phyloP scores from a whole-genome alignment of 2,888 invertebrate species.

The Tridacna crocea region DNA sequence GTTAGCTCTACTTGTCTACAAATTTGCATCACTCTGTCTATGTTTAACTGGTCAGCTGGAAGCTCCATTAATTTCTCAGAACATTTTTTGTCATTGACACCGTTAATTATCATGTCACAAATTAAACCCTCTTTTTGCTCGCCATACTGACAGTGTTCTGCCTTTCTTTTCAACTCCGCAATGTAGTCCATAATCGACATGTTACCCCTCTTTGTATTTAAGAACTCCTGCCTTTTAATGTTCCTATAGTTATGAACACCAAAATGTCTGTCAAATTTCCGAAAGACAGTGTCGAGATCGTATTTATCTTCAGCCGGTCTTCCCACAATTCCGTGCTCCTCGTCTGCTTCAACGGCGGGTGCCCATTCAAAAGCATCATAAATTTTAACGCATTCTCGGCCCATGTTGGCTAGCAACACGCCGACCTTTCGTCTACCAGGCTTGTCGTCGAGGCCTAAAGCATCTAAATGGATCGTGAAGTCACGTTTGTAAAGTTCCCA shows the following conservation, averaged over 20 bases:
- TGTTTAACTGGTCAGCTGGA: slow-evolving; percentile 28
- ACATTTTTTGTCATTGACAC: slow-evolving; percentile 43
- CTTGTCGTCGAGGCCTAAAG: slow-evolving; percentile 40
- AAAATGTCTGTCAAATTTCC: slow-evolving; percentile 54
- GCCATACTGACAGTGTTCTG: slow-evolving; percentile 57
- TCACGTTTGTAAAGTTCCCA: slow-evolving; percentile 52
- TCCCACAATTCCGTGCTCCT: slow-evolving; percentile 20
- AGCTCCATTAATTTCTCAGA: slow-evolving; percentile 54
- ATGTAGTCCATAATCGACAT: slow-evolving; percentile 48
- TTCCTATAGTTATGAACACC: slow-evolving; percentile 56
- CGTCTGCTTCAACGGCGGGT: slow-evolving; percentile 30
- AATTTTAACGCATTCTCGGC: slow-evolving; percentile 44
- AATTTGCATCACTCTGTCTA: slow-evolving; percentile 37
- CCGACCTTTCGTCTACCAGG: slow-evolving; percentile 49
- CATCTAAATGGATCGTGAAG: slow-evolving; percentile 52
- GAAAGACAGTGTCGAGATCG: slow-evolving; percentile 44
- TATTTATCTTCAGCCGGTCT: slow-evolving; percentile 35
- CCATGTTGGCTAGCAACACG: slow-evolving; percentile 49
- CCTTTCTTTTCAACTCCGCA: slow-evolving; percentile 44
- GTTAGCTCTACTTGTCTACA: slow-evolving; percentile 49
- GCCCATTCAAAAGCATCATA: slow-evolving; percentile 52
- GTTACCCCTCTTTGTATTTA: slow-evolving; percentile 47
- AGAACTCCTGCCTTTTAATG: slow-evolving; percentile 52
- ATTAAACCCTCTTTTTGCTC: slow-evolving; percentile 52
- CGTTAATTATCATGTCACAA: slow-evolving; percentile 57